Evolutionary conservation across 2,797 vertebrate genomes (phyloP), one percentile per base, ranked within the genome.

Genomic region (Rhinatrema bivittatum): DNA sequence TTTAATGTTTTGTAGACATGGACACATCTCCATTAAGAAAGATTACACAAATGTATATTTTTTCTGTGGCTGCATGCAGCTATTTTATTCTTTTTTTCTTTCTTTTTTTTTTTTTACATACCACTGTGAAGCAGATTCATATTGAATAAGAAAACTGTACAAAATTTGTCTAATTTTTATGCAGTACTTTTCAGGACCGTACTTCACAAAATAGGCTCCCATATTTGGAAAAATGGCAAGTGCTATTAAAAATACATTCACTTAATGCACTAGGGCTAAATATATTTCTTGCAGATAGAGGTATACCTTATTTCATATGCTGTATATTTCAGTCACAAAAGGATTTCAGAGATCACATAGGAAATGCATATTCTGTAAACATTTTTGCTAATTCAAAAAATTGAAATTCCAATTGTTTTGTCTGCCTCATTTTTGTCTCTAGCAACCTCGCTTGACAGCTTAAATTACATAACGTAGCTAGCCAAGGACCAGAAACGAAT

Each of bases 41-140:
- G 16, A 9, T 3, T 15, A 21, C 16, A 16, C n/a, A 45, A 18
- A 20, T 7, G 21, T n/a, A 7, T 2, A 10, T 22, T 8, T 7
- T 0, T 16, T 5, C 19, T 48, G 46, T 64, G 77, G 88, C 88
- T 90, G 87, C 88, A 89, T 90, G 91, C 90, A 87, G 86, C 88
- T 42, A 39, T 58, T 88, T 88, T 88, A 87, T 89, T n/a, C n/a
- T n/a, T 91, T 8, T 62, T 54, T 58, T 78, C 69, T 7, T 62
- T 57, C 60, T 78, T 68, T 69, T 15, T 70, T 42, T 73, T 73
- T 65, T 61, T 68, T 61, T 60, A 76, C 78, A 81, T 64, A 68
- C 20, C 16, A 56, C 68, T 18, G 56, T 76, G 79, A 81, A 80
- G 77, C 68, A 54, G 70, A 79, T 73, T 72, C 56, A 62, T 76